Evolutionary conservation across 2,888 invertebrate genomes (phyloP).

Genomic region (Nomada flava): DNA sequence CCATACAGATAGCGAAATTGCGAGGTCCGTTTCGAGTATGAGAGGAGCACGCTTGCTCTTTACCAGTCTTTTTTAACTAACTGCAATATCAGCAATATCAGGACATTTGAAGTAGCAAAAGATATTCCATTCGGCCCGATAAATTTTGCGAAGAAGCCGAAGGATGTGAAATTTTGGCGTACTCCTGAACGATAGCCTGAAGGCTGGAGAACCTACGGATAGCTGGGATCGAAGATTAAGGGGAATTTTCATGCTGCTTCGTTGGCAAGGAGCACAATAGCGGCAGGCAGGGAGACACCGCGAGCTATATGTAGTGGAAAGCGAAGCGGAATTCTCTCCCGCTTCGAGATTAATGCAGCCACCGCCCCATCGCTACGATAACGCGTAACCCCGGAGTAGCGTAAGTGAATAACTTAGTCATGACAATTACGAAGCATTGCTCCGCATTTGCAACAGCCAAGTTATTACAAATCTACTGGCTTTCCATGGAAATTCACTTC

Average conservation of each 20-base stretch:
- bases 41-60: neutral
- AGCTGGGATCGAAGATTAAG: conserved; percentile 59
- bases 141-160: conserved; percentile 3
- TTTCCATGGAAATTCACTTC: conserved; percentile 61
- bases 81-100: neutral
- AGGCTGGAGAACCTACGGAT: conserved; percentile 40
- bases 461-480: conserved; percentile 57
- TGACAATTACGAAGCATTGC: conserved; percentile 73
- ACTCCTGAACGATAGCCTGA: conserved; percentile 12
- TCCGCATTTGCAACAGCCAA: conserved; percentile 52
- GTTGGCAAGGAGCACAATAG: conserved; percentile 38
- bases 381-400: conserved; percentile 70
- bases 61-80: neutral
- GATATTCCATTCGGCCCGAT: conserved; percentile 9
- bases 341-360: conserved; percentile 73
- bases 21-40: neutral
- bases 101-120: neutral
- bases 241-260: conserved; percentile 51
- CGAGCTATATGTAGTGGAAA: conserved; percentile 7
- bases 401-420: conserved; percentile 78
- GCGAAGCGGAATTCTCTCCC: conserved; percentile 20
- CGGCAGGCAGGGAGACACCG: neutral
- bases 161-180: conserved; percentile 1
- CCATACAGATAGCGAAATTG: neutral
- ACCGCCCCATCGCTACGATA: conserved; percentile 68